These are phyloP conservation scores for Melozone crissalis DNA, from an alignment of 2,113 vertebrate species.

Conservation along the genomic window DNA sequence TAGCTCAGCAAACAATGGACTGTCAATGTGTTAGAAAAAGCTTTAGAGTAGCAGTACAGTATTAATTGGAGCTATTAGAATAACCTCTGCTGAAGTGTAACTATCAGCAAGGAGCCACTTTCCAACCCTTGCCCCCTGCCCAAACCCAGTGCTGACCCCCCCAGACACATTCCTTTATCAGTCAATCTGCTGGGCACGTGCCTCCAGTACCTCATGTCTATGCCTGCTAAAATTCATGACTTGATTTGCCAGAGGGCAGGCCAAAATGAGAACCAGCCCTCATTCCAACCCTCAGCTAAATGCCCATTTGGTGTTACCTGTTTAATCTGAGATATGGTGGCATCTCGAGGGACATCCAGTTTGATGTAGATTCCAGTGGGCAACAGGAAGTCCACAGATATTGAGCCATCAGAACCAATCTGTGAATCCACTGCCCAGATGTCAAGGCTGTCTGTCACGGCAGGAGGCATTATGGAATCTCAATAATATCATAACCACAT, in stretches of 20 bases:
- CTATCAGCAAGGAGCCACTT: background rate
- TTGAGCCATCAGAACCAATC: constrained; percentile 84
- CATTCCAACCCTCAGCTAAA: background rate
- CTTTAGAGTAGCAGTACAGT: background rate
- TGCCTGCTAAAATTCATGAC: background rate
- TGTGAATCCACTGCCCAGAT: constrained; percentile 94
- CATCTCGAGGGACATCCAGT: constrained; percentile 92
- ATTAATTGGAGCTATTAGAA: background rate
- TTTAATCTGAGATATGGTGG: constrained; percentile 94
- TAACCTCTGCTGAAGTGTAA: background rate
- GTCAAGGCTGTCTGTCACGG: constrained; percentile 95
- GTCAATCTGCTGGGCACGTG: accelerated
- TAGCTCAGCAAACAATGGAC: background rate
- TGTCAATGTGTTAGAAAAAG: background rate
- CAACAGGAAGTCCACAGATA: constrained; percentile 93
- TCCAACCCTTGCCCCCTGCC: background rate
- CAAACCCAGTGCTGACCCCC: background rate
- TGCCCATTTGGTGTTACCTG: constrained; percentile 77
- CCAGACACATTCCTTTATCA: background rate
- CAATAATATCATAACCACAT: constrained; percentile 87
- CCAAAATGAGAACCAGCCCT: background rate
- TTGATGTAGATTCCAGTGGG: constrained; percentile 97
- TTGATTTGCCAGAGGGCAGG: background rate
- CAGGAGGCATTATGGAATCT: constrained; percentile 92
- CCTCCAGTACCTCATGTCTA: background rate